Evolutionary conservation across 2,113 vertebrate genomes (phyloP).

Genomic region (Lontra canadensis): DNA sequence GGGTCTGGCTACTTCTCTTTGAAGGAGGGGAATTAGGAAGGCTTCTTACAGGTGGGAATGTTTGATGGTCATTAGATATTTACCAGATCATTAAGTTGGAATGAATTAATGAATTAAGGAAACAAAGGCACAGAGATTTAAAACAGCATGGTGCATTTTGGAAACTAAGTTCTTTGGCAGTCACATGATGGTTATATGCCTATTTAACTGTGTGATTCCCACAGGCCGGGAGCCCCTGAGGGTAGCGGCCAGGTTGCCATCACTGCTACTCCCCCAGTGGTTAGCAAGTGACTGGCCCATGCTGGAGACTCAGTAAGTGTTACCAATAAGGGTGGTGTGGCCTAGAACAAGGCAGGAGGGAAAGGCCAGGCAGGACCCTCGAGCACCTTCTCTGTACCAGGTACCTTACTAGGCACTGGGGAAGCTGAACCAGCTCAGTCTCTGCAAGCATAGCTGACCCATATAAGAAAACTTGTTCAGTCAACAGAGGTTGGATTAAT

Average conservation of each 20-base stretch:
- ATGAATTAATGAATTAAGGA: not conserved
- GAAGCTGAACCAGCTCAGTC: not conserved
- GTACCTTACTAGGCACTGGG: accelerated
- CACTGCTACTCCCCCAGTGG: not conserved
- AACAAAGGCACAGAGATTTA: not conserved
- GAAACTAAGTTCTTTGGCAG: not conserved
- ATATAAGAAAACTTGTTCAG: not conserved
- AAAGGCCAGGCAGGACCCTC: accelerated
- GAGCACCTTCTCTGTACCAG: not conserved
- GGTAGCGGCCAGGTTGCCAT: not conserved
- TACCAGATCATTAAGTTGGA: not conserved
- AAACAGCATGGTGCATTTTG: not conserved
- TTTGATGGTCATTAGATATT: not conserved
- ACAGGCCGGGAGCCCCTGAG: not conserved
- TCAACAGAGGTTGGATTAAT: not conserved
- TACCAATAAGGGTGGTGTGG: not conserved
- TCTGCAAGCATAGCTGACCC: not conserved
- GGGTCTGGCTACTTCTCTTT: not conserved
- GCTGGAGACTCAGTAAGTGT: not conserved
- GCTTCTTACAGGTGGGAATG: not conserved
- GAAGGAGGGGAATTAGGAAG: not conserved
- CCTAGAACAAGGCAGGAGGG: not conserved
- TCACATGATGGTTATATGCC: not conserved
- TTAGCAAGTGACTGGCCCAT: not conserved
- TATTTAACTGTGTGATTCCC: not conserved